A percentile compares a stretch with the other conserved stretches of the same genome.
phyloP scores from a whole-genome alignment of 2,113 vertebrate genomes.

The Sakesphorus luctuosus region DNA sequence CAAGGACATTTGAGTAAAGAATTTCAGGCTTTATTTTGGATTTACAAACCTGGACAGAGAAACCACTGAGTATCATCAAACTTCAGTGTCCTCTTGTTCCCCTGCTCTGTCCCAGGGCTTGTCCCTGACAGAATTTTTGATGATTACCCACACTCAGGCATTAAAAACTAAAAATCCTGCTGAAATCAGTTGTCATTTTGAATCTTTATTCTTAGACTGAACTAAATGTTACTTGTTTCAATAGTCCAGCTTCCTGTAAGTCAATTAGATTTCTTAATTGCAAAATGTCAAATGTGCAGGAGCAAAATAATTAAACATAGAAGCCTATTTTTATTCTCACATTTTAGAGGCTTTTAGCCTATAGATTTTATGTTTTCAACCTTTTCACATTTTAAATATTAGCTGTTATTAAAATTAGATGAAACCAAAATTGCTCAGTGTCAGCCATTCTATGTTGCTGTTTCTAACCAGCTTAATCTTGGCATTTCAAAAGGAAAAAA shows the following conservation, averaged over 20 bases:
- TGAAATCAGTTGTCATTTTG: neutral
- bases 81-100: neutral
- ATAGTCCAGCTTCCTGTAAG: neutral
- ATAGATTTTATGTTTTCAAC: neutral
- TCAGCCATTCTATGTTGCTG: neutral
- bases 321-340: neutral
- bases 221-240: neutral
- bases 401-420: neutral
- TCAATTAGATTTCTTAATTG: neutral
- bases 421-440: neutral
- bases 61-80: neutral
- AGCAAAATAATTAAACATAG: neutral
- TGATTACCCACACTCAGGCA: neutral
- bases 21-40: neutral
- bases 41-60: neutral
- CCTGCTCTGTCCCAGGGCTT: neutral
- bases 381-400: neutral
- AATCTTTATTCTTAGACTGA: neutral
- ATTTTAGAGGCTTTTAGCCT: neutral
- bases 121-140: neutral
- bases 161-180: neutral
- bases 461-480: neutral
- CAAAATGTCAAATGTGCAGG: neutral
- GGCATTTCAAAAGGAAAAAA: neutral
- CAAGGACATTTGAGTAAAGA: neutral